A percentile compares a stretch with the other conserved stretches of the same genome.
Conservation (phyloP, 2,888 invertebrate genomes). For the Nymphalis polychloros region DNA sequence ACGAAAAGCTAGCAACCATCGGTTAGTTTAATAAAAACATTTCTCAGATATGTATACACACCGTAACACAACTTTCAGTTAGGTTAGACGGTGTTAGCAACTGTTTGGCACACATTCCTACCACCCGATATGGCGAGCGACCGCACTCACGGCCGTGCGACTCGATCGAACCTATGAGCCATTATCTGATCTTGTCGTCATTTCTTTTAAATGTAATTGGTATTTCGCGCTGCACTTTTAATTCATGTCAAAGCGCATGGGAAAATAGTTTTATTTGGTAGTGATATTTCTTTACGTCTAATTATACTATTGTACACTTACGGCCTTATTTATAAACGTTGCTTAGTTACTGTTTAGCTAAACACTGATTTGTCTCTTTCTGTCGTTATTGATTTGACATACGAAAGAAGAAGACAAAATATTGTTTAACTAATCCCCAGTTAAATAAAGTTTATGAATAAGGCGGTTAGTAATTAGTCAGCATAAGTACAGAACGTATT, state of each 20-base stretch:
- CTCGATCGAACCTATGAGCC: constrained; percentile 51
- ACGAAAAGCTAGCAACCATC: too few relatives aligned
- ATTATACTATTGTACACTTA: neutral
- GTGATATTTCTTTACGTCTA: neutral
- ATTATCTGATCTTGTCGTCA: constrained; percentile 46
- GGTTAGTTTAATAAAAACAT: neutral
- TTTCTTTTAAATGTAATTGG: constrained; percentile 38
- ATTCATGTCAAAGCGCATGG: constrained; percentile 25
- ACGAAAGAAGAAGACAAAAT: too few relatives aligned
- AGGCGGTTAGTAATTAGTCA: neutral
- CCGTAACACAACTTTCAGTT: constrained; percentile 32
- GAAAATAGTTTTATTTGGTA: constrained; percentile 22
- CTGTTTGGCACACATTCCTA: constrained; percentile 75
- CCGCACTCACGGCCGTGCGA: constrained; percentile 62
- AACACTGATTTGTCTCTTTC: too few relatives aligned
- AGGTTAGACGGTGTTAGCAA: constrained; percentile 56
- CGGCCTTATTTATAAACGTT: too few relatives aligned
- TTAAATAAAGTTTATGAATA: too few relatives aligned
- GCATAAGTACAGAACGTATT: too few relatives aligned
- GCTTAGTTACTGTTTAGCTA: too few relatives aligned
- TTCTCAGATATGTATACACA: constrained; percentile 13
- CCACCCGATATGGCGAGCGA: constrained; percentile 71
- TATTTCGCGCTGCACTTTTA: constrained; percentile 33
- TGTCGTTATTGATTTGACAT: too few relatives aligned
- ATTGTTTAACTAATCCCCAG: too few relatives aligned